A percentile compares a stretch with the other conserved stretches of the same genome.
Evolutionary conservation across 53 echinoderm and acorn worm species (phyloP).

Genomic region (Holothuria leucospilota): DNA sequence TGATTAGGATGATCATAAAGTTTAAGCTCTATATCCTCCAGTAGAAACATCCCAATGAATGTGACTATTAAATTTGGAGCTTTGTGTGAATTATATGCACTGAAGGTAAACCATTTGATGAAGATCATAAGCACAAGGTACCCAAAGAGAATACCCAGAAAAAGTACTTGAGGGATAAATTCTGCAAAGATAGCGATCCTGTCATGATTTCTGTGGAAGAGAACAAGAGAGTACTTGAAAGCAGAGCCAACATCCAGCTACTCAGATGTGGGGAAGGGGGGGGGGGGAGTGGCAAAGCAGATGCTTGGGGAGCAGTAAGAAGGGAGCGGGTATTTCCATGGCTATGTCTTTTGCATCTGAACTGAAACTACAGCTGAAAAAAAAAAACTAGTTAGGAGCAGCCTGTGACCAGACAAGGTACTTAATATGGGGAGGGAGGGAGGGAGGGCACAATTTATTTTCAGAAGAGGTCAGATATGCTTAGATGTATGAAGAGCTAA

Average conservation of each 20-base stretch:
- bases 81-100: conserved; percentile 36
- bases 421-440: too few relatives aligned
- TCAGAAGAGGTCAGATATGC: too few relatives aligned
- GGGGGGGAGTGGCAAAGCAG: too few relatives aligned
- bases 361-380: too few relatives aligned
- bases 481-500: too few relatives aligned
- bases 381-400: too few relatives aligned
- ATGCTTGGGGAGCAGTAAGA: too few relatives aligned
- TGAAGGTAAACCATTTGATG: conserved; percentile 85
- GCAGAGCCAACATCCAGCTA: not conserved
- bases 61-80: conserved; percentile 91
- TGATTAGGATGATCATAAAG: not conserved
- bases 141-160: conserved; percentile 87
- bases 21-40: conserved; percentile 43
- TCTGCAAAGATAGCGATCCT: conserved; percentile 63
- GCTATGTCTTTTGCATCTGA: too few relatives aligned
- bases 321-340: too few relatives aligned
- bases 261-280: too few relatives aligned
- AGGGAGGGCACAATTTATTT: too few relatives aligned
- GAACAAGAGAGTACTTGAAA: not conserved
- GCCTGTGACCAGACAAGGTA: too few relatives aligned
- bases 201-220: conserved; percentile 21
- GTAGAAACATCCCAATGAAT: conserved; percentile 91
- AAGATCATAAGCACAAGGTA: conserved; percentile 89
- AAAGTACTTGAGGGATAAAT: conserved; percentile 89